These are phyloP conservation scores for Cladopsammia gracilis DNA, from an alignment of 64 coral and sea anemone genomes.

Conservation along the genomic window DNA sequence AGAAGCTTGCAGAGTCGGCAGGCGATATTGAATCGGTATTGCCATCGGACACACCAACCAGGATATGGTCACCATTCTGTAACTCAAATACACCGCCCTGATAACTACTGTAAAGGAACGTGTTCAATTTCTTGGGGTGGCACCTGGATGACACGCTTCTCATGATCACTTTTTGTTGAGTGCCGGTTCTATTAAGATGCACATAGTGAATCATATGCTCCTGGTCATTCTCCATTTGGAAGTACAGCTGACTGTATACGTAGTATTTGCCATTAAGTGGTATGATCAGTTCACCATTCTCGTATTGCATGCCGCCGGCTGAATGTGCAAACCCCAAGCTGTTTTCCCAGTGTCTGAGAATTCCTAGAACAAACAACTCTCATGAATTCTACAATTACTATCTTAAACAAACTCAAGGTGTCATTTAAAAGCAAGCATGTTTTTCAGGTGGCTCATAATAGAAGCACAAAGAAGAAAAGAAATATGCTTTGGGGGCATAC, in stretches of 20 bases:
- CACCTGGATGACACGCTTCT: slow-evolving; percentile 82
- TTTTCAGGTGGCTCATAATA: too few relatives aligned
- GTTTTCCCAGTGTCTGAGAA: slow-evolving; percentile 76
- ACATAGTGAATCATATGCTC: slow-evolving; percentile 78
- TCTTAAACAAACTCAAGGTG: too few relatives aligned
- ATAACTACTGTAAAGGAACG: slow-evolving; percentile 84
- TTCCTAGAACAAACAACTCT: slow-evolving; percentile 65
- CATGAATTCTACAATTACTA: not conserved
- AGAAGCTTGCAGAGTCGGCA: slow-evolving; percentile 85
- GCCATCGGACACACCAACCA: slow-evolving; percentile 74
- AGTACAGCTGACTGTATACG: slow-evolving; percentile 92
- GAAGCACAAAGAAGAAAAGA: too few relatives aligned
- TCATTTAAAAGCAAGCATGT: too few relatives aligned
- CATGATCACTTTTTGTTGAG: slow-evolving; percentile 70
- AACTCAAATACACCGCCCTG: slow-evolving; percentile 91
- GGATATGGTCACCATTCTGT: slow-evolving; percentile 58
- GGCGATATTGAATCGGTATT: slow-evolving; percentile 32
- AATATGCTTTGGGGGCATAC: too few relatives aligned
- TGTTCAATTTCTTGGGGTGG: slow-evolving; percentile 41
- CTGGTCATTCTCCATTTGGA: slow-evolving; percentile 64
- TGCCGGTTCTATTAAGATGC: slow-evolving; percentile 71
- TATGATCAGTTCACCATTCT: slow-evolving; percentile 82
- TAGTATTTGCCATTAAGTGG: slow-evolving; percentile 81
- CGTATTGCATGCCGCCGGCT: slow-evolving; percentile 77
- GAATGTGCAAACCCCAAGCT: slow-evolving; percentile 64